Evolutionary conservation across 1,140 invertebrate genomes (phyloP).

Genomic region (Steinernema khuongi): DNA sequence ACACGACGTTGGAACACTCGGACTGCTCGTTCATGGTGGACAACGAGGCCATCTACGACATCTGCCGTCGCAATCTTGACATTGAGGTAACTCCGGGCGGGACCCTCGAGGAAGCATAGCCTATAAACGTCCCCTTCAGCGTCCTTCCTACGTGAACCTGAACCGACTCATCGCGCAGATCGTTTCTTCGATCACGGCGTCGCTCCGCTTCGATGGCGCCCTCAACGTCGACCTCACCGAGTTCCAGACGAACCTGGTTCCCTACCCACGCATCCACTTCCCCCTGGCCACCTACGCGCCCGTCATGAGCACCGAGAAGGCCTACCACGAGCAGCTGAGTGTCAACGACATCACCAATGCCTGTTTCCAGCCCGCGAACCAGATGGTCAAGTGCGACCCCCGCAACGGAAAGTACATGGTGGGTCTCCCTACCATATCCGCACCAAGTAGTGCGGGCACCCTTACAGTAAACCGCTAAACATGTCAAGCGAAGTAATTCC

Average conservation of each 20-base stretch:
- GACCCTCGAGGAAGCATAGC: background rate
- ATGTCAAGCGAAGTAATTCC: no score
- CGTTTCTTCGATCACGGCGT: conserved; percentile 76
- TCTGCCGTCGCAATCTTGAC: conserved; percentile 76
- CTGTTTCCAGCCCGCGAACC: conserved; percentile 82
- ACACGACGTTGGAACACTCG: conserved; percentile 62
- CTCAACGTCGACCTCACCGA: conserved; percentile 79
- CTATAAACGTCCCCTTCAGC: conserved; percentile 61
- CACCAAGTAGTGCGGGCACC: no score
- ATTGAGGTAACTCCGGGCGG: conserved; percentile 70
- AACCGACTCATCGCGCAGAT: conserved; percentile 76
- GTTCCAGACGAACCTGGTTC: conserved; percentile 66
- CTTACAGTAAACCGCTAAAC: no score
- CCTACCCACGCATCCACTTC: conserved; percentile 70
- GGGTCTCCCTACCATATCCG: conserved; percentile 59
- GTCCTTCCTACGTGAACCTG: conserved; percentile 74
- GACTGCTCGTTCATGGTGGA: conserved; percentile 63
- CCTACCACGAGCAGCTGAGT: conserved; percentile 74
- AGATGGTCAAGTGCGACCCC: conserved; percentile 86
- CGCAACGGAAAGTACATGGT: conserved; percentile 84
- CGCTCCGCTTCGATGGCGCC: conserved; percentile 76
- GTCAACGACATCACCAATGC: conserved; percentile 80
- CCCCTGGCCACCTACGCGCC: conserved; percentile 61
- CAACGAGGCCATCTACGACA: conserved; percentile 81
- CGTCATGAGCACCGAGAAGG: conserved; percentile 67